These are phyloP conservation scores for Rhegmatorhina hoffmannsi DNA, from an alignment of 2,113 vertebrate species.

Conservation along the genomic window DNA sequence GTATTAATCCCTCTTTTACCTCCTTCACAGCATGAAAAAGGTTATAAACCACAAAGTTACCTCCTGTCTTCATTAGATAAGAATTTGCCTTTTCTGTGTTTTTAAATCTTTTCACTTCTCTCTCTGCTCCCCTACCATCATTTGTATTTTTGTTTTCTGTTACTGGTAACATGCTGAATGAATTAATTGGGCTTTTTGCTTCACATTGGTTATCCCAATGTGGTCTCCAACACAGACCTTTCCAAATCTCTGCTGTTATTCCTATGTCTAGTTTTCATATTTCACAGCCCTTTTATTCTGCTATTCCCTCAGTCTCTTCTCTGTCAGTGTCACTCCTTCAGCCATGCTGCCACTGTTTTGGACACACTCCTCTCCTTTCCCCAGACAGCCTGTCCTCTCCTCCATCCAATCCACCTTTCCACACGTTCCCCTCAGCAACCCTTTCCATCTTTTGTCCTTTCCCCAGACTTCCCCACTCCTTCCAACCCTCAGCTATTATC, in stretches of 20 bases:
- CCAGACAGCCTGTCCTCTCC: neutral
- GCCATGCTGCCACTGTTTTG: neutral
- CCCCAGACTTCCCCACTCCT: neutral
- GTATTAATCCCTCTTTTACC: neutral
- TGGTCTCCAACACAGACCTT: neutral
- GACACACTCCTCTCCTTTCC: neutral
- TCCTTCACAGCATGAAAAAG: neutral
- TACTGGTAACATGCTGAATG: neutral
- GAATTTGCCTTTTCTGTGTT: neutral
- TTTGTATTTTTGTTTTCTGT: neutral
- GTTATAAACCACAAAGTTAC: neutral
- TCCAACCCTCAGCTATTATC: neutral
- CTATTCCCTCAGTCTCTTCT: neutral
- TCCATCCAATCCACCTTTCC: neutral
- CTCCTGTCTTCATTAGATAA: neutral
- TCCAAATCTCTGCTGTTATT: neutral
- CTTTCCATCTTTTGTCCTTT: neutral
- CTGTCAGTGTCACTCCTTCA: neutral
- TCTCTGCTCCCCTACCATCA: neutral
- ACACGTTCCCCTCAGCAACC: accelerated
- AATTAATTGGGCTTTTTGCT: neutral
- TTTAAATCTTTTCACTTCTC: neutral
- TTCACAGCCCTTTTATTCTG: neutral
- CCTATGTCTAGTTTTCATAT: neutral
- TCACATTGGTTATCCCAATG: neutral